Base-by-base conservation (phyloP, 2,113 vertebrate genomes). In the Scartelaos histophorus region DNA sequence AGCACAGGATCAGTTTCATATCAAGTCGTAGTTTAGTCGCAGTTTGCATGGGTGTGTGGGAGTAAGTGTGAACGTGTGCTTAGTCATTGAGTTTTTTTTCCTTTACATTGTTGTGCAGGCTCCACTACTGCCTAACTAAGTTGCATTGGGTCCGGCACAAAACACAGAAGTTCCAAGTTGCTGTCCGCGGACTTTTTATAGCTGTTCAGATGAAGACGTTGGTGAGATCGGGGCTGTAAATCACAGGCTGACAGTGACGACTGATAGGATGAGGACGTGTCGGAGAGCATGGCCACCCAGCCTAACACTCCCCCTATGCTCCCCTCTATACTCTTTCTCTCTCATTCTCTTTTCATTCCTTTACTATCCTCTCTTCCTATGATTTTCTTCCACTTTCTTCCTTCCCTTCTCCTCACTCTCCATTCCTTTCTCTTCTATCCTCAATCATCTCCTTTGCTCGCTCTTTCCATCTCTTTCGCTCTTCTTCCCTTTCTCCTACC, bases 231-330 rank as follows among this genome's bases (percentile, higher is more conserved):
- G 25, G 69, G 77, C 71, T 13, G 12, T 81, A 70, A 58, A 79
- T 88, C 77, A 82, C 29, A 58, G 66, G 62, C 81, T 75, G 80
- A 84, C 80, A 76, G 51, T 71, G 73, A 68, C 2, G 54, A 38
- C 70, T 68, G 67, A 84, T 77, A 78, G 72, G 60, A 69, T 67
- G 69, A 76, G 58, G 65, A 78, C 65, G 76, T 83, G 77, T 77
- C 13, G 51, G 72, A 24, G 79, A 79, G 58, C 70, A 74, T 73
- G 67, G 73, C 80, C 78, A 81, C 74, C 68, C 65, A 67, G 29
- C 67, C 46, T 76, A 43, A 62, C 68, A 71, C 58, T 60, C 24
- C 25, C n/a, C n/a, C n/a, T n/a, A n/a, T 53, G 3, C 16, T 21
- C 51, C 51, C 17, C 51, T 21, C 19, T 54, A n/a, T n/a, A 6